Percentiles rank a stretch among this genome's conserved stretches.
Evolutionary conservation across 1,140 invertebrate species (phyloP).

Genomic region (Globodera rostochiensis): DNA sequence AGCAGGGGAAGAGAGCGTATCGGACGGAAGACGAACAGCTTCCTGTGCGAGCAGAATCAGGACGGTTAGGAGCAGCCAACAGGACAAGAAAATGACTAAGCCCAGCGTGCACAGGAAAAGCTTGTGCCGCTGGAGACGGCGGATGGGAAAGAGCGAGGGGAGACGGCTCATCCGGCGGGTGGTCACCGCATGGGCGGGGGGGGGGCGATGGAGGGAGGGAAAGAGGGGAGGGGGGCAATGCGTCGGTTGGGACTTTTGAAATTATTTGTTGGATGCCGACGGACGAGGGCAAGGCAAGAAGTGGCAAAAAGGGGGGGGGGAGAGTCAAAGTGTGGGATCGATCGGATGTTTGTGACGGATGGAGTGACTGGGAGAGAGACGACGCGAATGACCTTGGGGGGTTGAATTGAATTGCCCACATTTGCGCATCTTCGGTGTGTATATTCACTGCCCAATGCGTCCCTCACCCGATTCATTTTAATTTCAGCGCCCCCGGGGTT

Average conservation of each 20-base stretch:
- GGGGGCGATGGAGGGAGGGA: not conserved
- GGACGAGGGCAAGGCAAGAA: not conserved
- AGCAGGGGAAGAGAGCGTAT: not conserved
- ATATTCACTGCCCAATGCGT: not conserved
- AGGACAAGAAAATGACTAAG: slow-evolving; percentile 44
- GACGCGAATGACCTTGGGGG: not conserved
- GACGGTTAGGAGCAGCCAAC: slow-evolving; percentile 48
- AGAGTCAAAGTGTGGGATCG: not conserved
- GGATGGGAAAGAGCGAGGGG: not conserved
- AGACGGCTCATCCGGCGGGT: too few species aligned
- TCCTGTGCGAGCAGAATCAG: slow-evolving; percentile 52
- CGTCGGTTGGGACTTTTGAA: too few species aligned
- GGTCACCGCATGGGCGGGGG: not conserved
- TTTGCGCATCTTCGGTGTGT: not conserved
- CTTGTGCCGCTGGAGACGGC: not conserved
- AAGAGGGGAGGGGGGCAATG: too few species aligned
- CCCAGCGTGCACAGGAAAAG: slow-evolving; percentile 38
- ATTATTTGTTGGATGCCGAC: not conserved
- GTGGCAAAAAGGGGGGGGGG: too few species aligned
- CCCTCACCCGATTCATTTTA: too few species aligned
- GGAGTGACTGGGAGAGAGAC: not conserved
- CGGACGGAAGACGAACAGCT: slow-evolving; percentile 13
- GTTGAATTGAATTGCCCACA: not conserved
- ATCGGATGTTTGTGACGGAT: not conserved
- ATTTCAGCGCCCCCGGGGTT: too few species aligned